Evolutionary conservation across 2,113 vertebrate species (phyloP).

Genomic region (Rissa tridactyla): DNA sequence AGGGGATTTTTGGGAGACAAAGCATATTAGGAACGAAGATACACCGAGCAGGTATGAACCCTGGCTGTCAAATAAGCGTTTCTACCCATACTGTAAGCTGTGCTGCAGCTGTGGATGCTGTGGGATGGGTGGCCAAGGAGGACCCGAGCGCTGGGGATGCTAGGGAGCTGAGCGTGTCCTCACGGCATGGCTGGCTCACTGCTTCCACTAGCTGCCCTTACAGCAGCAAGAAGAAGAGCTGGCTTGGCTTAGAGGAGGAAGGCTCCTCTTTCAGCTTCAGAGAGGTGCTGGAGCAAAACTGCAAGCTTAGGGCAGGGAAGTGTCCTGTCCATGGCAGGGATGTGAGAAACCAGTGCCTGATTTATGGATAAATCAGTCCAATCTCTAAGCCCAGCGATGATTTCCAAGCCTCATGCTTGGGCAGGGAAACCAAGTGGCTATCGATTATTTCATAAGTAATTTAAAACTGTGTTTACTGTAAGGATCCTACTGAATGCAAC

Average conservation of each 20-base stretch:
- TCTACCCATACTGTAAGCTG: background rate
- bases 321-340: background rate
- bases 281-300: background rate
- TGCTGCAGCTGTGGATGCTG: background rate
- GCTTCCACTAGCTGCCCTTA: background rate
- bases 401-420: background rate
- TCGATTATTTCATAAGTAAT: background rate
- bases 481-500: background rate
- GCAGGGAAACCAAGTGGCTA: background rate
- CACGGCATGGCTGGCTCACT: background rate
- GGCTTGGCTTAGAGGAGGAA: background rate
- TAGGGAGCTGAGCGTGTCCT: background rate
- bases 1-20: background rate
- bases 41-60: background rate
- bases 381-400: background rate
- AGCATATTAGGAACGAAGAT: background rate
- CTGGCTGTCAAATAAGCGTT: background rate
- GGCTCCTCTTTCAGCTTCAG: background rate
- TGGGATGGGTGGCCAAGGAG: background rate
- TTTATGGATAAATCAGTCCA: background rate
- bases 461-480: background rate
- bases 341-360: background rate
- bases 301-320: background rate
- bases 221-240: background rate
- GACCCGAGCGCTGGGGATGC: background rate